Evolutionary conservation across 2,113 vertebrate genomes (phyloP).

Genomic region (Corydoras maculifer): DNA sequence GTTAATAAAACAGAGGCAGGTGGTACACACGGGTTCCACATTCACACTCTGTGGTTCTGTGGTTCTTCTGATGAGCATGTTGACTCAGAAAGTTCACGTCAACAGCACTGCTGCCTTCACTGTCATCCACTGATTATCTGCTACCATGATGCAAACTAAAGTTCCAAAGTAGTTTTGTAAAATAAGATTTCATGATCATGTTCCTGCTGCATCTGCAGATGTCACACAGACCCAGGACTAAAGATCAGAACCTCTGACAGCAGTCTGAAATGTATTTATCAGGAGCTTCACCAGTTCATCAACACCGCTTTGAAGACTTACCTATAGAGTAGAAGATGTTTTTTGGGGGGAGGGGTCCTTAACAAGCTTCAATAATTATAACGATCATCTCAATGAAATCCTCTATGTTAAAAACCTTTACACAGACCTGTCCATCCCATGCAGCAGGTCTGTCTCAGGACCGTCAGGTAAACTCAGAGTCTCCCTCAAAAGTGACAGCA

Average conservation of each 20-base stretch:
- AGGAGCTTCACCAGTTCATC: too few relatives aligned
- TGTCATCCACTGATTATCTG: neutral
- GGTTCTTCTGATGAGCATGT: conserved; percentile 28
- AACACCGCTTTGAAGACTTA: too few relatives aligned
- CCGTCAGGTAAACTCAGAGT: conserved; percentile 77
- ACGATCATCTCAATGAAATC: too few relatives aligned
- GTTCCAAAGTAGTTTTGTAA: too few relatives aligned
- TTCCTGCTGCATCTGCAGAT: too few relatives aligned
- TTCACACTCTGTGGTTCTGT: conserved; percentile 20
- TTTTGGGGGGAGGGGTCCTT: neutral
- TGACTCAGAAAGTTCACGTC: conserved; percentile 10
- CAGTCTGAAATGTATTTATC: too few relatives aligned
- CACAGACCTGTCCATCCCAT: conserved; percentile 80
- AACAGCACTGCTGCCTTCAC: neutral
- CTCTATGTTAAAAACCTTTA: neutral
- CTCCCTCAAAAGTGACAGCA: conserved; percentile 72
- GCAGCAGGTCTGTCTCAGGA: conserved; percentile 81
- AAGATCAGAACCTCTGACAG: too few relatives aligned
- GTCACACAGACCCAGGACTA: too few relatives aligned
- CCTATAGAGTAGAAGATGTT: too few relatives aligned
- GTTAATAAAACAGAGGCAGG: conserved; percentile 42
- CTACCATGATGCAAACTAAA: too few relatives aligned
- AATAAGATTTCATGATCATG: too few relatives aligned
- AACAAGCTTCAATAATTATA: too few relatives aligned
- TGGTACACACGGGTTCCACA: conserved; percentile 27